A percentile compares a stretch with the other conserved stretches of the same genome.
Evolutionary conservation across 2,113 vertebrate genomes (phyloP).

Genomic region (Perca flavescens): DNA sequence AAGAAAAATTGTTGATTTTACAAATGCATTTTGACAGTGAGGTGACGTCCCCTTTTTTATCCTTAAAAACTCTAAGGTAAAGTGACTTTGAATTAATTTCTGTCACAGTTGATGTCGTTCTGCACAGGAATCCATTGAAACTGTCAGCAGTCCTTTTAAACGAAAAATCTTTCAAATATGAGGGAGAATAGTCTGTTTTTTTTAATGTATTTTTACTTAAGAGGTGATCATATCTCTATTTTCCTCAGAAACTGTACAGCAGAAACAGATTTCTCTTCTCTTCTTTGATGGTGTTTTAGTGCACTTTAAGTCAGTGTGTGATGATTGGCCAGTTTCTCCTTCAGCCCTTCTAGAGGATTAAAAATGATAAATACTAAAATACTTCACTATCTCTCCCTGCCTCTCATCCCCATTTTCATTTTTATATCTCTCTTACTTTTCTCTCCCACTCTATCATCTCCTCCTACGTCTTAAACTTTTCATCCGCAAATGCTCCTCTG

Average conservation of each 20-base stretch:
- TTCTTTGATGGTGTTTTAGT: not conserved
- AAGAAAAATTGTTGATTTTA: not conserved
- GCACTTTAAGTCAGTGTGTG: not conserved
- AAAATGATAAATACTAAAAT: not conserved
- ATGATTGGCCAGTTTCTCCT: constrained; percentile 17
- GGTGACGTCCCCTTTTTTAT: not conserved
- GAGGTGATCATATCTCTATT: not conserved
- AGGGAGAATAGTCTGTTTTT: not conserved
- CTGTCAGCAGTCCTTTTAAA: too few species aligned
- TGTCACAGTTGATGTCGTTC: not conserved
- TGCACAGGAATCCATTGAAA: not conserved
- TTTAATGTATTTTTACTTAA: not conserved
- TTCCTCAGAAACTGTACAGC: not conserved
- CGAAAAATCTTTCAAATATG: not conserved
- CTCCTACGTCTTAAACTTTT: constrained; percentile 3
- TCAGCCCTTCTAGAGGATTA: not conserved
- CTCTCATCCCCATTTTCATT: constrained; percentile 19
- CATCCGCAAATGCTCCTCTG: not conserved
- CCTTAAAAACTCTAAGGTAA: not conserved
- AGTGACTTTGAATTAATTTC: not conserved
- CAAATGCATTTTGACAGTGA: not conserved
- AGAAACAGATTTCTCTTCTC: not conserved
- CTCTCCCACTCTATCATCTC: not conserved
- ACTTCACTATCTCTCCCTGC: not conserved
- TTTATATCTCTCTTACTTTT: not conserved